phyloP scores from a whole-genome alignment of 2,888 invertebrate genomes.

The Graphium colonna region DNA sequence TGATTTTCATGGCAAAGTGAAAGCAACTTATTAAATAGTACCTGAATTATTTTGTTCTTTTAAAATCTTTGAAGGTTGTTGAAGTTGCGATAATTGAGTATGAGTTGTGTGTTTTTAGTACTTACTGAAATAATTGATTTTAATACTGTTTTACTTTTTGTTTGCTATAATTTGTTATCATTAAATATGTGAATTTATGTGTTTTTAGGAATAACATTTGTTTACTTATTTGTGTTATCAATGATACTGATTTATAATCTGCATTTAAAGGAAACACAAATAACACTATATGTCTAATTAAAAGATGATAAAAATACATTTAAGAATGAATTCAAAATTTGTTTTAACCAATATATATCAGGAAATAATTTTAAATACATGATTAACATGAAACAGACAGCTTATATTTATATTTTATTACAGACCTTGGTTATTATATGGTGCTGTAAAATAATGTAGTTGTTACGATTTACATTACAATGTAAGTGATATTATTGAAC shows the following conservation, averaged over 20 bases:
- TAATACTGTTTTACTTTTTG: neutral
- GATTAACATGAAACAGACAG: neutral
- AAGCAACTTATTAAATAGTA: slow-evolving; percentile 34
- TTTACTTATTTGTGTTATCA: neutral
- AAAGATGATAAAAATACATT: no score
- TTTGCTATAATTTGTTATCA: neutral
- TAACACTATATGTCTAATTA: neutral
- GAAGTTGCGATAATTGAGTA: slow-evolving; percentile 15
- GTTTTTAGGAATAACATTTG: neutral
- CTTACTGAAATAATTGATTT: neutral
- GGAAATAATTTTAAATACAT: neutral
- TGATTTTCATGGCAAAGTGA: neutral
- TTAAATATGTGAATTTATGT: neutral
- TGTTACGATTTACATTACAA: slow-evolving; percentile 15
- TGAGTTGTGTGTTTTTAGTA: slow-evolving; percentile 12
- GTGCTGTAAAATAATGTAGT: slow-evolving; percentile 22
- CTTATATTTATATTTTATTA: slow-evolving; percentile 5
- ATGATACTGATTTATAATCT: neutral
- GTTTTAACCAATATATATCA: no score
- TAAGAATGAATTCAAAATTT: no score
- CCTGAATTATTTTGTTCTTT: slow-evolving; percentile 33
- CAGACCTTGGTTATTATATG: slow-evolving; percentile 15
- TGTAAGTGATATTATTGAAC: slow-evolving; percentile 12
- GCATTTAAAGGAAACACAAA: neutral
- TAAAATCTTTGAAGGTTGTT: slow-evolving; percentile 11